phyloP scores from a whole-genome alignment of 2,888 invertebrate species.

The Aspidiotus destructor region DNA sequence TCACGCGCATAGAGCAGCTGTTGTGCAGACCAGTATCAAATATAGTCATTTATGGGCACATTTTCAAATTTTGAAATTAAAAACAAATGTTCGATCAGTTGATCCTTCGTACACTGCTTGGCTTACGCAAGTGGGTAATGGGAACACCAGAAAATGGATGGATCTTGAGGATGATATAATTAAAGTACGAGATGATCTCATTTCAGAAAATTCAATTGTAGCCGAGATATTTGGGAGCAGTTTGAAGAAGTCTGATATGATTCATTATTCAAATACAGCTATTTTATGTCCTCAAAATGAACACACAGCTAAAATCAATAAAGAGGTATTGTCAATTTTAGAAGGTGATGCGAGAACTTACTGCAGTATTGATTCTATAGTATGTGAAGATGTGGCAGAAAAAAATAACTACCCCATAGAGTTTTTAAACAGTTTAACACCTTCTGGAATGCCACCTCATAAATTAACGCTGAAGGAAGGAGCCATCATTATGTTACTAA shows the following conservation, averaged over 20 bases:
- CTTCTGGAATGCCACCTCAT: neutral
- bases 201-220: neutral
- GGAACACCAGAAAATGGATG: neutral
- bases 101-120: neutral
- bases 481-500: neutral
- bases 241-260: neutral
- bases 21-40: neutral
- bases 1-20: neutral
- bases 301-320: neutral
- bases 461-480: neutral
- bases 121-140: neutral
- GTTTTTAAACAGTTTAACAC: conserved; percentile 5
- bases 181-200: neutral
- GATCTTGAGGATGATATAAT: neutral
- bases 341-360: conserved; percentile 1
- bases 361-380: neutral
- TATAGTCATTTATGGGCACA: neutral
- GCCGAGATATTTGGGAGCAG: neutral
- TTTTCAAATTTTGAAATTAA: neutral
- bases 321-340: neutral
- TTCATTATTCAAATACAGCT: neutral
- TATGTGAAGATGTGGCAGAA: neutral
- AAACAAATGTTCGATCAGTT: neutral
- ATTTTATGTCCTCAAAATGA: conserved; percentile 3
- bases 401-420: neutral